These are phyloP conservation scores for Aphelinus certus DNA, from an alignment of 1,140 invertebrate genomes.

Conservation along the genomic window DNA sequence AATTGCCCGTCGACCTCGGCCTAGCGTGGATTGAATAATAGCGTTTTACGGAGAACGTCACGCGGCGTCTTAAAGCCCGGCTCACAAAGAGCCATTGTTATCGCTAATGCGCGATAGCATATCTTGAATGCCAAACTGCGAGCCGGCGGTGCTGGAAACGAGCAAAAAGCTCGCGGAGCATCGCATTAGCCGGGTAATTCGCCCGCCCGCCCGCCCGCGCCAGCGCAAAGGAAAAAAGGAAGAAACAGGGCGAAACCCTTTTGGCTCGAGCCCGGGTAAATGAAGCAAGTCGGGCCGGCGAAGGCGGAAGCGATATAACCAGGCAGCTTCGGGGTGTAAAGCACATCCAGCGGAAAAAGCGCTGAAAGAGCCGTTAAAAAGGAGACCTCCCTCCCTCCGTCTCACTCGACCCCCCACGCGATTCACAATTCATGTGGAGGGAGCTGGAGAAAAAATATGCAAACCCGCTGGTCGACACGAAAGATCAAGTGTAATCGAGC, in stretches of 20 bases:
- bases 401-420: slow-evolving; percentile 27
- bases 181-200: too few relatives aligned
- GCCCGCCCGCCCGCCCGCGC: neutral
- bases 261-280: slow-evolving; percentile 12
- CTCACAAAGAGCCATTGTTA: too few relatives aligned
- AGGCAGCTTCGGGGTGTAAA: neutral
- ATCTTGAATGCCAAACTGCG: too few relatives aligned
- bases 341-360: slow-evolving; percentile 45
- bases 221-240: slow-evolving; percentile 11
- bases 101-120: too few relatives aligned
- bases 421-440: slow-evolving; percentile 52
- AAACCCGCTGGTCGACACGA: neutral
- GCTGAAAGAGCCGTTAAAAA: slow-evolving; percentile 55
- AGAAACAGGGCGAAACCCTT: slow-evolving; percentile 19
- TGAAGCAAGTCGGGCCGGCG: slow-evolving; percentile 7
- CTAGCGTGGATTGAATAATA: too few relatives aligned
- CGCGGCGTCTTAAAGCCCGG: too few relatives aligned
- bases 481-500: neutral
- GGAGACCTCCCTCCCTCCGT: slow-evolving; percentile 44
- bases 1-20: too few relatives aligned
- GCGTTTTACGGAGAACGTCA: too few relatives aligned
- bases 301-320: neutral
- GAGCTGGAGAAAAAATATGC: too few relatives aligned
- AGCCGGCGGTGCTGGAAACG: too few relatives aligned
- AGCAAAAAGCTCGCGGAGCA: too few relatives aligned